Conservation (phyloP, 2,797 vertebrate genomes). For the Pelobates cultripes region DNA sequence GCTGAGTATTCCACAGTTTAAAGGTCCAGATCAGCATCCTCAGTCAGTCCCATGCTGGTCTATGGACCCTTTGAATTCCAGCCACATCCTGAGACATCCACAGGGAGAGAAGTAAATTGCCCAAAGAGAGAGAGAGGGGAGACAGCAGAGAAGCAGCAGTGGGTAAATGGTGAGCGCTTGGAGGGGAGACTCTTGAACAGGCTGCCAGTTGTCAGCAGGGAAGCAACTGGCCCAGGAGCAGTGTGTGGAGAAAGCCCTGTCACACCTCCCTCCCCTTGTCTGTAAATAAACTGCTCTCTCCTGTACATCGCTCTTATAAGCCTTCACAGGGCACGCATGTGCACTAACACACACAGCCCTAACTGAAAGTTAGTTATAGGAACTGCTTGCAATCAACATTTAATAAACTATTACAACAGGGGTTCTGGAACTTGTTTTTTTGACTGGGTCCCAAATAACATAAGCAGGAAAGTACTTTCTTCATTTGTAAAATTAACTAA, state of each 20-base stretch:
- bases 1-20: not conserved
- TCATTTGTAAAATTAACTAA: too few relatives aligned
- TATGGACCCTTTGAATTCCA: not conserved
- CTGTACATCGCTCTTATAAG: not conserved
- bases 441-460: too few relatives aligned
- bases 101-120: not conserved
- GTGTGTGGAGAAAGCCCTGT: constrained; percentile 5
- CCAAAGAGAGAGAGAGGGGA: not conserved
- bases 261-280: not conserved
- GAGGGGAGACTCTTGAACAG: not conserved
- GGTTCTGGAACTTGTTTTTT: too few relatives aligned
- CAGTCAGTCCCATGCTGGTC: not conserved
- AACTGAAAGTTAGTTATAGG: too few relatives aligned
- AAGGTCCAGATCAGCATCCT: not conserved
- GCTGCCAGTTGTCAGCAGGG: constrained; percentile 1
- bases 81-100: not conserved
- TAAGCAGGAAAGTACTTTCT: too few relatives aligned
- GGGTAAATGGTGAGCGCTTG: not conserved
- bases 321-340: constrained; percentile 19
- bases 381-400: too few relatives aligned
- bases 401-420: too few relatives aligned
- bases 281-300: not conserved
- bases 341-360: not conserved
- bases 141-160: not conserved
- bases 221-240: not conserved